Percentiles rank a stretch among this genome's conserved stretches.
Evolutionary conservation across 2,113 vertebrate species (phyloP).

Genomic region (Canis aureus): DNA sequence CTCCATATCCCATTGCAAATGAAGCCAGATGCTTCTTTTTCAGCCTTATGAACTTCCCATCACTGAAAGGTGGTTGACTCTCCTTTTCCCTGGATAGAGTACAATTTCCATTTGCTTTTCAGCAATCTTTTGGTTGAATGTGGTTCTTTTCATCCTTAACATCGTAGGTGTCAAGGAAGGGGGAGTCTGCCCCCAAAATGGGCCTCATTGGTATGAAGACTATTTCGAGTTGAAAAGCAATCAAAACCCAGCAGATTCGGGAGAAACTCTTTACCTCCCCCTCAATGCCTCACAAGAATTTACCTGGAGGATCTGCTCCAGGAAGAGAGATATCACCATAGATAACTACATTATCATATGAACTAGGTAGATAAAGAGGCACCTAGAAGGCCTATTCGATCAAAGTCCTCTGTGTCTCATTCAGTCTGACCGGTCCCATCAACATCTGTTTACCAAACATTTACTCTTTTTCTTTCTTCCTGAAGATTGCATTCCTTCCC

Average conservation of each 20-base stretch:
- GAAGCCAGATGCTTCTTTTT: not conserved
- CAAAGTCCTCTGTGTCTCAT: not conserved
- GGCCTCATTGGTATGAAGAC: not conserved
- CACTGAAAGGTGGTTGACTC: not conserved
- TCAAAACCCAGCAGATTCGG: not conserved
- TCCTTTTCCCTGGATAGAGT: conserved; percentile 30
- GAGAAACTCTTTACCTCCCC: not conserved
- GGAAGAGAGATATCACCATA: not conserved
- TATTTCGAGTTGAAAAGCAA: not conserved
- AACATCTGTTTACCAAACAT: not conserved
- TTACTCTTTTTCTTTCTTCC: not conserved
- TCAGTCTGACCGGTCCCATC: not conserved
- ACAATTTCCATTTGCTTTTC: conserved; percentile 52
- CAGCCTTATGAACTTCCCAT: not conserved
- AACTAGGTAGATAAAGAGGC: not conserved
- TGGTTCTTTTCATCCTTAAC: not conserved
- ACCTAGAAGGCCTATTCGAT: not conserved
- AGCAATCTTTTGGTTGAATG: not conserved
- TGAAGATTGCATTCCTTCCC: not conserved
- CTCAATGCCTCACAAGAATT: not conserved
- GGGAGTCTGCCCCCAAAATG: not conserved
- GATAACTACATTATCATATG: too few species aligned
- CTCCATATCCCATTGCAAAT: not conserved
- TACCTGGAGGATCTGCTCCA: too few species aligned
- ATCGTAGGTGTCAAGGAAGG: not conserved